These are phyloP conservation scores for Cryptoprocta ferox DNA, from an alignment of 2,797 vertebrate species.

Conservation along the genomic window DNA sequence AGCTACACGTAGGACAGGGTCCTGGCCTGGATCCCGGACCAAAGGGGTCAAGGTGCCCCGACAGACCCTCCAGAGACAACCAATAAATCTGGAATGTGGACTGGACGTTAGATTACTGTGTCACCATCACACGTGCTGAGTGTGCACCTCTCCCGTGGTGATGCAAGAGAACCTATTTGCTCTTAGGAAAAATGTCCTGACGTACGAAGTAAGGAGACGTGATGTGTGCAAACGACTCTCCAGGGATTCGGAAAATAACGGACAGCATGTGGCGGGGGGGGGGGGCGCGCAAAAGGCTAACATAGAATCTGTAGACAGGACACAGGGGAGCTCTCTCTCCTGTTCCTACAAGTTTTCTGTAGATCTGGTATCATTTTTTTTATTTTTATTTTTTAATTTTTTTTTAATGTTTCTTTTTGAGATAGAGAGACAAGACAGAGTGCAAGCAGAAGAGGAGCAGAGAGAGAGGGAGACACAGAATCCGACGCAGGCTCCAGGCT, in stretches of 20 bases:
- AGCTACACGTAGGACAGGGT: not conserved
- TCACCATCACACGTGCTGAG: rapidly evolving
- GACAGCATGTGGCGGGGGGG: no score
- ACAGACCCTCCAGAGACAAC: rapidly evolving
- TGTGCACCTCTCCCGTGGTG: rapidly evolving
- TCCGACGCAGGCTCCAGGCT: no score
- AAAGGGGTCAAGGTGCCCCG: rapidly evolving
- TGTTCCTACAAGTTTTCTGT: not conserved
- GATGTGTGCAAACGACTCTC: rapidly evolving
- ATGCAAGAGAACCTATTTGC: rapidly evolving
- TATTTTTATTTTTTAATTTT: no score
- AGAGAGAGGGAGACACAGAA: no score
- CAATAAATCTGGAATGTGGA: rapidly evolving
- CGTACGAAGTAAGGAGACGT: not conserved
- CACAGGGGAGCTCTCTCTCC: not conserved
- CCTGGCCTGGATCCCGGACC: not conserved
- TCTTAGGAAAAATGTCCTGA: not conserved
- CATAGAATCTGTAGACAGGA: not conserved
- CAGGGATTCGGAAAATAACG: not conserved
- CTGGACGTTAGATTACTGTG: rapidly evolving
- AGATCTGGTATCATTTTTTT: not conserved
- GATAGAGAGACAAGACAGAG: no score
- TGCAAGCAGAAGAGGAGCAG: no score
- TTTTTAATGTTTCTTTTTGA: no score
- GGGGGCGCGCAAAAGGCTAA: not conserved